These are phyloP conservation scores for Teleogryllus occipitalis DNA, from an alignment of 1,140 invertebrate species.

Conservation along the genomic window DNA sequence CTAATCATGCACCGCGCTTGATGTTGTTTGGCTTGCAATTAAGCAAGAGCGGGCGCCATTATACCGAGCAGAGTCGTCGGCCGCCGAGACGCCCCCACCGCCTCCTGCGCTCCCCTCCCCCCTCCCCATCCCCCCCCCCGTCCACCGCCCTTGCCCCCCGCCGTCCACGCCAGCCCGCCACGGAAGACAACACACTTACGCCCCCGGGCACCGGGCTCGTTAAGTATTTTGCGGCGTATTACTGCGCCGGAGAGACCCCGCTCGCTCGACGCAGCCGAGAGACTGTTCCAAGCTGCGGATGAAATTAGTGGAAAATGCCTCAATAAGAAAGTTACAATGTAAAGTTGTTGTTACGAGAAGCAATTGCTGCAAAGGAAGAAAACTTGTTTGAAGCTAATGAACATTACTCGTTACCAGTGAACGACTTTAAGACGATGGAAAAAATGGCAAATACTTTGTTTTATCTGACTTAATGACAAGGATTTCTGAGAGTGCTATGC, in stretches of 20 bases:
- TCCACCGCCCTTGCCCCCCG: background rate
- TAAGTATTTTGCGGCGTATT: background rate
- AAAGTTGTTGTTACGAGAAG: background rate
- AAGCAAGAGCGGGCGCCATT: slow-evolving; percentile 15
- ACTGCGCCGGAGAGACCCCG: background rate
- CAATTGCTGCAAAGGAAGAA: no score
- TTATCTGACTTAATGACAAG: no score
- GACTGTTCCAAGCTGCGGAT: background rate
- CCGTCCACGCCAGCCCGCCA: background rate
- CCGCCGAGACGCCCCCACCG: no score
- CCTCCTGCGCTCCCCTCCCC: no score
- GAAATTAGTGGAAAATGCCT: background rate
- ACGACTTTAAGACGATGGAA: background rate
- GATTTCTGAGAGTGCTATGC: no score
- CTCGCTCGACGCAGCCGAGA: background rate
- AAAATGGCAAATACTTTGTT: no score
- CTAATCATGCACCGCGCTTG: slow-evolving; percentile 19
- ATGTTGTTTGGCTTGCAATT: slow-evolving; percentile 20
- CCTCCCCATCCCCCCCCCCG: no score
- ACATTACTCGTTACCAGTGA: background rate
- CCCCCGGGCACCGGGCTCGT: background rate
- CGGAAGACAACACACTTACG: background rate
- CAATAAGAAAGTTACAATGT: background rate
- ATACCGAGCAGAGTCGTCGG: background rate
- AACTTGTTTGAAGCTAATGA: no score